Conservation (phyloP, 2,113 vertebrate genomes). For the Pelodiscus sinensis region DNA sequence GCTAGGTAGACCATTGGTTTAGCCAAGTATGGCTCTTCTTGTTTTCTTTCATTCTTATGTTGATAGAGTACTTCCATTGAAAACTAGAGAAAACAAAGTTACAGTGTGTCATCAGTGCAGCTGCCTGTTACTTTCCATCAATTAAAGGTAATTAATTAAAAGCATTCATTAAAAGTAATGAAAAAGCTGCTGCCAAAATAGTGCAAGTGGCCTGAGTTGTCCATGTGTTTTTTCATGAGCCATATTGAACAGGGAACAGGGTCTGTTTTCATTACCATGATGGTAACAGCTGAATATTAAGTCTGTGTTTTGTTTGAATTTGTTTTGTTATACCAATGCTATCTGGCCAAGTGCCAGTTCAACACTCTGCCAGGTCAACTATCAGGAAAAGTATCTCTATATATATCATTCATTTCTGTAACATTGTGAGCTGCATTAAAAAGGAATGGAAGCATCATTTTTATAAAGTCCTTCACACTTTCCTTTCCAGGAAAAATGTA, state of each 20-base stretch:
- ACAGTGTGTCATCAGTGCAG: not conserved
- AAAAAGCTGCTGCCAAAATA: not conserved
- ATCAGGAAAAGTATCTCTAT: not conserved
- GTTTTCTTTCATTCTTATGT: too few relatives aligned
- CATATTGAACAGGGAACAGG: not conserved
- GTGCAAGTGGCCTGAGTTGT: not conserved
- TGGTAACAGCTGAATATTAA: not conserved
- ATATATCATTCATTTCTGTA: conserved; percentile 25
- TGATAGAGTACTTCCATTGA: not conserved
- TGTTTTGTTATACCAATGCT: not conserved
- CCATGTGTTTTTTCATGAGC: not conserved
- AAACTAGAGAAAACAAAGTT: not conserved
- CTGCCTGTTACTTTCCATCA: not conserved
- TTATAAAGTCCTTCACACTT: not conserved
- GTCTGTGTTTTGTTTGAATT: conserved; percentile 29
- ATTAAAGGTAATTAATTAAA: not conserved
- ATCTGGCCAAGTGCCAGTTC: not conserved
- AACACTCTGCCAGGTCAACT: not conserved
- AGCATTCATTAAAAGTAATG: not conserved
- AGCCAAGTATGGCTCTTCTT: too few relatives aligned
- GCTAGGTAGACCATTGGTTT: too few relatives aligned
- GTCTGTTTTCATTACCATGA: not conserved
- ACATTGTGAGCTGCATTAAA: conserved; percentile 5
- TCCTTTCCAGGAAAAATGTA: not conserved
- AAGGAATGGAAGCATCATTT: conserved; percentile 2